phyloP scores from a whole-genome alignment of 1,140 invertebrate species.

The Achroia grisella region DNA sequence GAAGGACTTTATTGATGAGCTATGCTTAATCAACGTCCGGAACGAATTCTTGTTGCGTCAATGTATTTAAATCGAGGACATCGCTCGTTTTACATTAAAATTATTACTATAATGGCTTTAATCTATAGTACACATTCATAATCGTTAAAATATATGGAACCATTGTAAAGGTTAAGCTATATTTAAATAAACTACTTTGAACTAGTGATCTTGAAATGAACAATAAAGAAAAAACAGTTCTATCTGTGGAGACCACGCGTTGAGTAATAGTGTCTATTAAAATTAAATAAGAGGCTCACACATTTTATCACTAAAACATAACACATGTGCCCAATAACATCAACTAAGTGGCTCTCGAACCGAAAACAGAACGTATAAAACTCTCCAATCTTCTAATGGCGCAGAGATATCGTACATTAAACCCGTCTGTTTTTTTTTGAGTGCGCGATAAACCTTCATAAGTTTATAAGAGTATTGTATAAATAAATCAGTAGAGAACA shows the following conservation, averaged over 20 bases:
- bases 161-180: slow-evolving; percentile 12
- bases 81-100: slow-evolving; percentile 1
- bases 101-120: too few species aligned
- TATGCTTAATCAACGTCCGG: slow-evolving; percentile 53
- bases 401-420: slow-evolving; percentile 39
- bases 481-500: slow-evolving; percentile 13
- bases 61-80: slow-evolving; percentile 1
- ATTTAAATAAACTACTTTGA: slow-evolving; percentile 2
- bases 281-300: slow-evolving; percentile 31
- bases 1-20: slow-evolving; percentile 47
- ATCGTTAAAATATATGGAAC: too few species aligned
- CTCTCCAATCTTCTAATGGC: slow-evolving; percentile 30
- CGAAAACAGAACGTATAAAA: slow-evolving; percentile 24
- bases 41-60: slow-evolving; percentile 21
- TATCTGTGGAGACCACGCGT: not conserved
- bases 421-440: slow-evolving; percentile 40
- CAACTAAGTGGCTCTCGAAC: slow-evolving; percentile 39
- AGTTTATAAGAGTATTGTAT: slow-evolving; percentile 12
- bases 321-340: slow-evolving; percentile 38
- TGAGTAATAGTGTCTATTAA: slow-evolving; percentile 2
- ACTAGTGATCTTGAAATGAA: too few species aligned
- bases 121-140: too few species aligned
- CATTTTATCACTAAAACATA: slow-evolving; percentile 41
- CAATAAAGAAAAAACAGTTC: too few species aligned
- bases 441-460: slow-evolving; percentile 37